Conservation (phyloP, 2,113 vertebrate species). For the Podocnemis expansa region DNA sequence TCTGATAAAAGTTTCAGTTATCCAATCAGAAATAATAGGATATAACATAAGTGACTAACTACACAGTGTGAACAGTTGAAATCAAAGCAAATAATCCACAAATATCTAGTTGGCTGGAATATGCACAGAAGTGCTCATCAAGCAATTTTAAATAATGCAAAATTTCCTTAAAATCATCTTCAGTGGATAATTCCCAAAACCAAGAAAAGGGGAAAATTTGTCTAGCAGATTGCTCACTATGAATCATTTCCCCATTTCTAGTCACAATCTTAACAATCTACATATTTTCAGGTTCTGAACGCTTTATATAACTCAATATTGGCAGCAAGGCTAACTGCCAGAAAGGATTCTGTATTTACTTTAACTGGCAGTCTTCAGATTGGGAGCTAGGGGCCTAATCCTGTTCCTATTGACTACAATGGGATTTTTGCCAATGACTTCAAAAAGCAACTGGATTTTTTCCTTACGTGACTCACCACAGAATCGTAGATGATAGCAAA, state of each 20-base stretch:
- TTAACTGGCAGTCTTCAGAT: background rate
- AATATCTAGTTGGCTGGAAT: background rate
- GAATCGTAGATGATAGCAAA: background rate
- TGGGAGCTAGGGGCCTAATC: background rate
- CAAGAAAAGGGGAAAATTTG: background rate
- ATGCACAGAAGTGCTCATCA: background rate
- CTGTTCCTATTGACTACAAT: background rate
- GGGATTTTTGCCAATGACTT: background rate
- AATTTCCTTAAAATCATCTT: background rate
- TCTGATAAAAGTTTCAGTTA: background rate
- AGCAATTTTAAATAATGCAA: background rate
- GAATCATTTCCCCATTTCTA: background rate
- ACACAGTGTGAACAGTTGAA: background rate
- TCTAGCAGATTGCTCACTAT: background rate
- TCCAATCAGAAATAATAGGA: background rate
- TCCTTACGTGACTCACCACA: background rate
- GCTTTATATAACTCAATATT: accelerated
- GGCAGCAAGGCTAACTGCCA: accelerated
- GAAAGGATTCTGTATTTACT: background rate
- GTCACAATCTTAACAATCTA: background rate
- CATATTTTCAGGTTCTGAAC: accelerated
- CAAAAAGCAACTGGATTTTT: background rate
- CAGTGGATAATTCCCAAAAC: background rate
- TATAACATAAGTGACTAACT: background rate
- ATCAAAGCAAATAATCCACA: background rate